These are phyloP conservation scores for Oncorhynchus masou DNA, from an alignment of 2,113 vertebrate genomes.

Conservation along the genomic window DNA sequence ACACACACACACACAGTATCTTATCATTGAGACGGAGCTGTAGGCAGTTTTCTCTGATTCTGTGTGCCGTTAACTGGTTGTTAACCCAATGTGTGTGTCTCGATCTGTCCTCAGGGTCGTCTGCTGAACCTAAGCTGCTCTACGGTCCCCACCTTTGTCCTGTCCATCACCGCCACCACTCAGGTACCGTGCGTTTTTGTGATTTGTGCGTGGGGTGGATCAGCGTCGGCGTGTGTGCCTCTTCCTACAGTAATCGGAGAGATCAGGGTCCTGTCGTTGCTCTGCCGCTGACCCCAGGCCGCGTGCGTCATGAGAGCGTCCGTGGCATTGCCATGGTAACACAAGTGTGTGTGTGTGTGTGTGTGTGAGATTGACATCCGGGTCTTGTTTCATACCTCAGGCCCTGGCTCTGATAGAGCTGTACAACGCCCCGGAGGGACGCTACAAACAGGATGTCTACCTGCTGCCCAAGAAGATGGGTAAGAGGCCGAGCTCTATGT, in stretches of 20 bases:
- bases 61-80: not conserved
- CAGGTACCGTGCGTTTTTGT: slow-evolving; percentile 71
- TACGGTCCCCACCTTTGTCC: slow-evolving; percentile 94
- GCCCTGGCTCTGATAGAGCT: slow-evolving; percentile 93
- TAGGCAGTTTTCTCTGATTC: too few species aligned
- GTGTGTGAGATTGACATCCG: slow-evolving; percentile 16
- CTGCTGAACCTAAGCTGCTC: slow-evolving; percentile 95
- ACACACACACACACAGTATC: too few species aligned
- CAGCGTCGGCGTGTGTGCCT: not conserved
- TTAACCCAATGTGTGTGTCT: not conserved
- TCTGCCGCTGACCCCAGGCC: not conserved
- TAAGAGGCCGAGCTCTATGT: slow-evolving; percentile 57
- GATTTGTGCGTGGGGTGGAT: not conserved
- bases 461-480: slow-evolving; percentile 97
- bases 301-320: not conserved
- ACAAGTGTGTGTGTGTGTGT: slow-evolving; percentile 14
- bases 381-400: slow-evolving; percentile 55
- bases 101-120: slow-evolving; percentile 73
- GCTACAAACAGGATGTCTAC: slow-evolving; percentile 96
- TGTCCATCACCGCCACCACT: slow-evolving; percentile 96
- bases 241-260: not conserved
- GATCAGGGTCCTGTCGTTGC: not conserved
- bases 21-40: too few species aligned
- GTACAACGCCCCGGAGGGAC: slow-evolving; percentile 93
- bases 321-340: slow-evolving; percentile 34